These are phyloP conservation scores for Catocala nupta DNA, from an alignment of 2,888 invertebrate species.

Conservation along the genomic window DNA sequence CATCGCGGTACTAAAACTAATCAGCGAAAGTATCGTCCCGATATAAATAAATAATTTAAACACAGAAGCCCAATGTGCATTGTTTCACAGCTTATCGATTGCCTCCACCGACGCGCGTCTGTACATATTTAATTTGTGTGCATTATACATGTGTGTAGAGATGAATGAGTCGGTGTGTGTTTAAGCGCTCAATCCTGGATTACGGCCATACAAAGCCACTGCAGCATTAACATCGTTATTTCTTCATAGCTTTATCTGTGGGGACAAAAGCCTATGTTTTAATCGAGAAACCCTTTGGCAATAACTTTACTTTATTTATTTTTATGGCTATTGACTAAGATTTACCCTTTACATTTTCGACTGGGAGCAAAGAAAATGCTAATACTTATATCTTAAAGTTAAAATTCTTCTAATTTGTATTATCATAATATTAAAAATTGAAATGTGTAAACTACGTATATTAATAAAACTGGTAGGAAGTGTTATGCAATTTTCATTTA, in stretches of 20 bases:
- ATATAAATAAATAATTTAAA: slow-evolving; percentile 26
- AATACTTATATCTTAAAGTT: too few species aligned
- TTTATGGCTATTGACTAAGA: too few species aligned
- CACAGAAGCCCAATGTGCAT: slow-evolving; percentile 20
- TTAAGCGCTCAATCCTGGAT: slow-evolving; percentile 45
- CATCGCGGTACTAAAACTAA: too few species aligned
- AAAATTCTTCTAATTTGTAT: too few species aligned
- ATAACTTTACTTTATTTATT: slow-evolving; percentile 4
- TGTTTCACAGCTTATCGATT: slow-evolving; percentile 39
- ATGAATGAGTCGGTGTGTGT: slow-evolving; percentile 21
- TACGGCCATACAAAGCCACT: slow-evolving; percentile 48
- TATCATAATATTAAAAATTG: too few species aligned
- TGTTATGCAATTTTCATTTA: too few species aligned
- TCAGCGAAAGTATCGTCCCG: neutral
- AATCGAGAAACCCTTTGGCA: slow-evolving; percentile 17
- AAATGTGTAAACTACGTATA: too few species aligned
- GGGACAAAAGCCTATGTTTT: slow-evolving; percentile 37
- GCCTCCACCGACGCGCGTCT: slow-evolving; percentile 9
- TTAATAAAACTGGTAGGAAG: too few species aligned
- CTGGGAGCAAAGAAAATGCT: too few species aligned
- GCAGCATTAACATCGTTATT: slow-evolving; percentile 44
- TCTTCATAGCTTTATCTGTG: slow-evolving; percentile 37
- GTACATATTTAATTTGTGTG: slow-evolving; percentile 37
- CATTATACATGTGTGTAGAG: slow-evolving; percentile 10
- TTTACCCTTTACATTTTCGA: too few species aligned